These are phyloP conservation scores for Pithecia hirsuta DNA, from an alignment of 2,797 vertebrate genomes.

Conservation along the genomic window DNA sequence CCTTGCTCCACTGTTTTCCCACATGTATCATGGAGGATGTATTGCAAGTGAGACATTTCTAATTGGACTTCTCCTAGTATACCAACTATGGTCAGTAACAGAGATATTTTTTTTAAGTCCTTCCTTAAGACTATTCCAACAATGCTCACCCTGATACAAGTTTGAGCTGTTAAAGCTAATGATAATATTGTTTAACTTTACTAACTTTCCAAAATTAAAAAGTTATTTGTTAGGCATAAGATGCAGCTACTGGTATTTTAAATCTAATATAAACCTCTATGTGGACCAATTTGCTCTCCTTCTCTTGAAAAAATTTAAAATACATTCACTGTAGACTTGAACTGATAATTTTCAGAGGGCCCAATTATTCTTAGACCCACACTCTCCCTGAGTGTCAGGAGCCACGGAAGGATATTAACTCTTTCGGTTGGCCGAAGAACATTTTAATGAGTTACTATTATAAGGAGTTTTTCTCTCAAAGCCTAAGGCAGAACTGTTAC, in stretches of 20 bases:
- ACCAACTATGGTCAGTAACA: not conserved
- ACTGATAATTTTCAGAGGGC: slow-evolving; percentile 71
- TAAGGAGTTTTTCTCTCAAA: slow-evolving; percentile 49
- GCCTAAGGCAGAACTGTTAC: slow-evolving; percentile 67
- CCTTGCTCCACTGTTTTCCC: not conserved
- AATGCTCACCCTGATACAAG: not conserved
- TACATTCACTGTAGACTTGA: slow-evolving; percentile 50
- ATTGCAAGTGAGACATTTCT: not conserved
- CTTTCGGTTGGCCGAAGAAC: slow-evolving; percentile 41
- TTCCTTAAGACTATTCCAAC: not conserved
- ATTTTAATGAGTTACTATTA: slow-evolving; percentile 77
- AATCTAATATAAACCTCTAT: slow-evolving; percentile 49
- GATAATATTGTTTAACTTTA: slow-evolving; percentile 11
- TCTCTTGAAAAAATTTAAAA: slow-evolving; percentile 62
- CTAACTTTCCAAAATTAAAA: slow-evolving; percentile 19
- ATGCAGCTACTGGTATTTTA: slow-evolving; percentile 20
- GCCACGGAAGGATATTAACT: slow-evolving; percentile 54
- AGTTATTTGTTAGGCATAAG: not conserved
- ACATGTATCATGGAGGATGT: not conserved
- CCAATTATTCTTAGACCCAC: slow-evolving; percentile 68
- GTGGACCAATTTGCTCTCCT: slow-evolving; percentile 52
- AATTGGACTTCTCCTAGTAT: not conserved
- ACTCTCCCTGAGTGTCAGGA: slow-evolving; percentile 8
- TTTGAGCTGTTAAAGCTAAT: not conserved
- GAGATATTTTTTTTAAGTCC: not conserved